phyloP scores from a whole-genome alignment of 2,888 invertebrate species.

The Fabriciana adippe region DNA sequence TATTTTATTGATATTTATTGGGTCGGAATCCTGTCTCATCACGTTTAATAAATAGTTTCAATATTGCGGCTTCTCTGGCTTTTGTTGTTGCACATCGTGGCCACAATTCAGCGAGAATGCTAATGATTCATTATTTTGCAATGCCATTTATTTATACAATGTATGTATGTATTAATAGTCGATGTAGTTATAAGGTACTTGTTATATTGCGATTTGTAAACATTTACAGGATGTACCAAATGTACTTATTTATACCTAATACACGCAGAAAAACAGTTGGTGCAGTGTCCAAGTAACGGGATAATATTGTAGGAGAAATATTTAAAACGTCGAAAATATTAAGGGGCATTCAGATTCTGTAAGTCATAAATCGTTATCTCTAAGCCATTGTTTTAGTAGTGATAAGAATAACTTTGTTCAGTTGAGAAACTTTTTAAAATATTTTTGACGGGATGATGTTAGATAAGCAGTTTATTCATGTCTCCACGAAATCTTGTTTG shows the following conservation, averaged over 20 bases:
- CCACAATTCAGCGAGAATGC: conserved; percentile 12
- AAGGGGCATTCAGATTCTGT: neutral
- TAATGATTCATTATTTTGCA: conserved; percentile 19
- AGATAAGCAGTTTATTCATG: conserved; percentile 18
- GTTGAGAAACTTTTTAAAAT: neutral
- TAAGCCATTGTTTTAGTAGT: neutral
- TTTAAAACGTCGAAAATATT: neutral
- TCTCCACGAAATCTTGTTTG: conserved; percentile 9
- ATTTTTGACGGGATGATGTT: neutral
- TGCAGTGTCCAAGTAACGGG: no score
- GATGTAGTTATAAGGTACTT: conserved; percentile 3
- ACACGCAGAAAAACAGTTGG: no score
- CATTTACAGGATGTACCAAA: conserved; percentile 2
- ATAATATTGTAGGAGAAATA: neutral
- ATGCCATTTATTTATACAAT: conserved; percentile 11
- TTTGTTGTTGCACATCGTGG: conserved; percentile 6
- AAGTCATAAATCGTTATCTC: neutral
- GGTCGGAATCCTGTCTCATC: neutral
- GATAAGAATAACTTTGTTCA: neutral
- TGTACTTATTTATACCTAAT: no score
- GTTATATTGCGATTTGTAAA: neutral
- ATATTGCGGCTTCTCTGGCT: conserved; percentile 1
- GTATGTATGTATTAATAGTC: neutral
- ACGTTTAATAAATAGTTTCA: neutral
- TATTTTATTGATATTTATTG: conserved; percentile 3